Percentiles rank a stretch among this genome's conserved stretches.
These are phyloP conservation scores for Microtus richardsoni DNA, from an alignment of 2,113 vertebrate genomes.

Conservation along the genomic window DNA sequence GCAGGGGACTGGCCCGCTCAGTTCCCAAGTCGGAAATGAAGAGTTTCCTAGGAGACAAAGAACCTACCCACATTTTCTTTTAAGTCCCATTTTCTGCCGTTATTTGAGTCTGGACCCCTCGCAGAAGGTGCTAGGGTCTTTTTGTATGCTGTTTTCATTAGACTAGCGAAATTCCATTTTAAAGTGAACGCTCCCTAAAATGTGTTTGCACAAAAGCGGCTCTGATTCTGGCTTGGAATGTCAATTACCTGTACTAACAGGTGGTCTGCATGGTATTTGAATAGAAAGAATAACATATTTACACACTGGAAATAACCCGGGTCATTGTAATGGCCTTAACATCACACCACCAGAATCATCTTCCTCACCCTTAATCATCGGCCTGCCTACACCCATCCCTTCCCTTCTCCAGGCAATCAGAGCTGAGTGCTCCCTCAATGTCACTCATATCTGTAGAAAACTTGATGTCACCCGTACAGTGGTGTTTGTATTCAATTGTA, in stretches of 20 bases:
- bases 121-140: background rate
- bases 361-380: conserved; percentile 45
- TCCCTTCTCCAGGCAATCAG: background rate
- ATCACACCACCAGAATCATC: background rate
- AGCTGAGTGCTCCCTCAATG: background rate
- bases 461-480: background rate
- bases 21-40: conserved; percentile 16
- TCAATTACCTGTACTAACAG: conserved; percentile 66
- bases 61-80: background rate
- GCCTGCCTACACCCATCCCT: background rate
- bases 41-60: background rate
- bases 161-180: conserved; percentile 34
- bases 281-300: conserved; percentile 58
- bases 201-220: conserved; percentile 45
- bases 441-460: background rate
- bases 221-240: background rate
- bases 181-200: conserved; percentile 13
- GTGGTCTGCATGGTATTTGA: conserved; percentile 52
- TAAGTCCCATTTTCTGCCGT: background rate
- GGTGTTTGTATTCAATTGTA: conserved; percentile 37
- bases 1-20: background rate
- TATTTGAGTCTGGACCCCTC: background rate
- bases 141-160: background rate
- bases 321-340: conserved; percentile 61
- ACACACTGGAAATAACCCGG: conserved; percentile 51